Base-by-base conservation (phyloP, 2,797 vertebrate genomes). In the Cephalopachus bancanus region DNA sequence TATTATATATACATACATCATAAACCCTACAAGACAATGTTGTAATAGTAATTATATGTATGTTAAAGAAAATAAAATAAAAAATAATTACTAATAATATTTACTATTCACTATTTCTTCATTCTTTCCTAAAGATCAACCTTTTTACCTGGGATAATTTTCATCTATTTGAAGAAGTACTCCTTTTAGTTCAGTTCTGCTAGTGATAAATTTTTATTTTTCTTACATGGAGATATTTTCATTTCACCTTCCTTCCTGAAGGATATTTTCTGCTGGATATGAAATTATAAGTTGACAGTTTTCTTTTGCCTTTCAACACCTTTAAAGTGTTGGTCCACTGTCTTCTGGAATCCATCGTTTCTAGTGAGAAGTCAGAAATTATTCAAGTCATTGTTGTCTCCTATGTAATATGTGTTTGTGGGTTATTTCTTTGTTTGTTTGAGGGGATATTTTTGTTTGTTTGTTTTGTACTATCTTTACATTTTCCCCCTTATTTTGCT, bases 11-110 rank as follows among this genome's bases (percentile, higher is more conserved):
- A 53, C 10, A 53, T 92, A 44, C 57, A 26, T 57, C 86, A 22
- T 69, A 89, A 83, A 83, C 4, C 9, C 33, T 20, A 78, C 3
- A 81, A 83, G n/a, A 22, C 5, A 90, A 1, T 49, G 33, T 71
- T 94, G 7, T 33, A 28, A 20, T 74, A 91, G 12, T 89, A 72
- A 64, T 49, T 19, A 59, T 28, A 44, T 53, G 0, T 71, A 22
- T 95, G 33, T 79, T 55, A 83, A 87, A 89, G n/a, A 86, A 96
- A 94, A 83, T 49, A 75, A 83, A 79, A 88, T 20, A 4, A 72
- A 89, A 94, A 19, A 83, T 74, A n/a, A 0, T 53, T 17, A 19
- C 72, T 57, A 44, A 44, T 89, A 11, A 9, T 84, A 8, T 90
- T 62, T 80, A 71, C 3, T 26, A 91, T 79, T 53, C 86, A 33